A percentile compares a stretch with the other conserved stretches of the same genome.
Conservation (phyloP, 1,140 invertebrate species). For the Drosophila bipectinata region DNA sequence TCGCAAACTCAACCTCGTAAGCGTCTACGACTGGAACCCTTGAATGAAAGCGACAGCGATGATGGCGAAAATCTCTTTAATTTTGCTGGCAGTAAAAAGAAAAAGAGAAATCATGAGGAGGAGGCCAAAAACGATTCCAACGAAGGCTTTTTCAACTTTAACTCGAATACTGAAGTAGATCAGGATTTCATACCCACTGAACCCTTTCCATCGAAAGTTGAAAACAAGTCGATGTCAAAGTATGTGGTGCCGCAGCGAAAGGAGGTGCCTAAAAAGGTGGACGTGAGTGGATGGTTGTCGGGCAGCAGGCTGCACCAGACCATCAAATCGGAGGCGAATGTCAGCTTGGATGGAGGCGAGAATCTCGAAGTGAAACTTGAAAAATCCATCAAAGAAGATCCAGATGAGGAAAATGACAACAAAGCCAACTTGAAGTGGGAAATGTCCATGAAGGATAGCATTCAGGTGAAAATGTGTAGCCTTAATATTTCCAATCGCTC, state of each 20-base stretch:
- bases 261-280: constrained; percentile 41
- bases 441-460: constrained; percentile 49
- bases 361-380: constrained; percentile 7
- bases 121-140: constrained; percentile 16
- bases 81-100: constrained; percentile 49
- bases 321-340: constrained; percentile 37
- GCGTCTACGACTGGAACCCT: constrained; percentile 37
- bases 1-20: constrained; percentile 44
- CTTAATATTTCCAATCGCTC: constrained; percentile 34
- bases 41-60: constrained; percentile 62
- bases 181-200: constrained; percentile 34
- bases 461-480: constrained; percentile 55
- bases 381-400: constrained; percentile 32
- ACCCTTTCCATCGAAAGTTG: constrained; percentile 17
- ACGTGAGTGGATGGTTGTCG: constrained; percentile 63
- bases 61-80: constrained; percentile 65
- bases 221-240: constrained; percentile 34
- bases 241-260: constrained; percentile 56
- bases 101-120: constrained; percentile 14
- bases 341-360: neutral
- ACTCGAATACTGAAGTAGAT: neutral
- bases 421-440: constrained; percentile 53
- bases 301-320: constrained; percentile 59
- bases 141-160: constrained; percentile 47
- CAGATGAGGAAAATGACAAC: constrained; percentile 11